Evolutionary conservation across 2,113 vertebrate species (phyloP), one percentile per base, ranked within the genome.

Genomic region (Casuarius casuarius): DNA sequence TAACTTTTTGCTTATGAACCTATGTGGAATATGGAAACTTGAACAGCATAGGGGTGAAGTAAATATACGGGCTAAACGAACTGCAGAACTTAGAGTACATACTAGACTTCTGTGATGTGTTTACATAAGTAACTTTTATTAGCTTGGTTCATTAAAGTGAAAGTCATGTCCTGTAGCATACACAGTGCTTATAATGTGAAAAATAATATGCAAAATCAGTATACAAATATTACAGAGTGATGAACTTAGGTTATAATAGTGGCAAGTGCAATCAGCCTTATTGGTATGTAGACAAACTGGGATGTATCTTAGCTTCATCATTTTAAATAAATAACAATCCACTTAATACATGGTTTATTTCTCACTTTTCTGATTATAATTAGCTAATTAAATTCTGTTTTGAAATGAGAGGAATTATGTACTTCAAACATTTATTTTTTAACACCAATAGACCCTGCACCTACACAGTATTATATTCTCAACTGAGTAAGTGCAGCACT

Each of bases 281-380:
- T 66, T 75, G 81, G 25, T 92, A 9, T 76, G 12, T 26, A 89
- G 63, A 48, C 46, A 93, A 90, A 68, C 5, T 86, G 75, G 2
- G 5, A 31, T 94, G 2, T 42, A 73, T 22, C 35, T 7, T 8
- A 62, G 40, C 38, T 35, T 82, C 4, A 49, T 61, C 49, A 22
- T 75, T 40, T 77, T 63, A 91, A 90, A 54, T 78, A 58, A 93
- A 86, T 93, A 76, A 77, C 18, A 3, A 65, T 63, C 33, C 66
- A 12, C 20, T 78, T 68, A 87, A 14, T 28, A 63, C 20, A n/a
- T 81, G 35, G 61, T 80, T 93, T 16, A 75, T 94, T 96, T 89
- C 92, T 94, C 62, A 91, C 9, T 29, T 77, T 91, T 95, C 21
- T 71, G 38, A 46, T 88, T 90, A 26, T 87, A 44, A 68, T 92